Base-by-base conservation (phyloP, 2,888 invertebrate species). In the Acleris laterana region DNA sequence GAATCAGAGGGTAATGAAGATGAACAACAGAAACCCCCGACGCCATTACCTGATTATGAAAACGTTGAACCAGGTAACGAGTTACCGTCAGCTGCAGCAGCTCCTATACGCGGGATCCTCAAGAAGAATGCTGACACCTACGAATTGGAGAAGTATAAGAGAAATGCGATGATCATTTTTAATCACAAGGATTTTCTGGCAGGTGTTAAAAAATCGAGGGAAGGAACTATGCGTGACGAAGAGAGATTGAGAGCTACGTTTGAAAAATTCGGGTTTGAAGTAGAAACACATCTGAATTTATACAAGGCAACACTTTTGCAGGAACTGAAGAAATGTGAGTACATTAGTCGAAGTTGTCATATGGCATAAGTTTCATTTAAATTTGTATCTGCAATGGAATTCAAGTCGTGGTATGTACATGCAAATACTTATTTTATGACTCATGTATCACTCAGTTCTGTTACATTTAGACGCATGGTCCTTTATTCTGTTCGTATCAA, bases 101-200 rank as follows among this genome's bases (percentile, higher is more conserved):
- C 52, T 7, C 28, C 52, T 17, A 28, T 32, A 52, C 17, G 52
- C 32, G 11, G 32, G 22, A 22, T 59, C 11, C 17, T 32, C 9
- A 38, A 38, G n/a, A 60, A 60, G 19, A 5, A 48, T 22, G 59
- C 59, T 16, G 42, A 42, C 11, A 51, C 50, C 0, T 60, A 60
- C 22, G 50, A 60, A 22, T 0, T 60, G n/a, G 59, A 60, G n/a
- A 60, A 51, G 20, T 60, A 38, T 13, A 51, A 22, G 17, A 60
- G 38, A 22, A 50, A 60, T 38, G 59, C 59, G 2, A 60, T 60
- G 59, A 51, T 60, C 22, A 51, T 60, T 42, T 60, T 60, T 16
- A 60, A 60, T 11, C 38, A 60, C n/a, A 32, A 60, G 38, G 16
- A n/a, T 0, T 42, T 51, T 16, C 50, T 50, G 7, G 38, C 16